These are phyloP conservation scores for Vanessa atalanta DNA, from an alignment of 1,140 invertebrate genomes.

Conservation along the genomic window DNA sequence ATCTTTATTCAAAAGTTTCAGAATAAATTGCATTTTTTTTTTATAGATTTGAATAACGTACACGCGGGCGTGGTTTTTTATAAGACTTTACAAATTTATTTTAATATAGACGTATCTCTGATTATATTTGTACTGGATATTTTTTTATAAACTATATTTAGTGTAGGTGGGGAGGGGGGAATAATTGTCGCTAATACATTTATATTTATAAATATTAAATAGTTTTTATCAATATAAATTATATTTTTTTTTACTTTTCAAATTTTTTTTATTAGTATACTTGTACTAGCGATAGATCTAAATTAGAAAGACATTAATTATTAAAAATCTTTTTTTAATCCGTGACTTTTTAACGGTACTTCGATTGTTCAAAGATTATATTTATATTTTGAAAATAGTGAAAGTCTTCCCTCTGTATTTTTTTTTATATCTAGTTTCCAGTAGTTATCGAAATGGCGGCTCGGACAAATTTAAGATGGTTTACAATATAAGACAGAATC, in stretches of 20 bases:
- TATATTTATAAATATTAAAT: neutral
- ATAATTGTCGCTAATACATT: neutral
- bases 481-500: neutral
- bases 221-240: neutral
- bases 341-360: neutral
- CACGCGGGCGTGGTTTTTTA: neutral
- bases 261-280: neutral
- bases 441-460: neutral
- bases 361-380: neutral
- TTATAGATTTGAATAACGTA: neutral
- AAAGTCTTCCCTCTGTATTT: neutral
- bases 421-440: neutral
- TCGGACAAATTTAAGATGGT: neutral
- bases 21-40: no score
- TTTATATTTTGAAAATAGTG: neutral
- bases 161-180: neutral
- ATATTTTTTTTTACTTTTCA: neutral
- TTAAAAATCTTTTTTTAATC: neutral
- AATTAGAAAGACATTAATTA: neutral
- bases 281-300: neutral
- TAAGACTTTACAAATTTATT: conserved; percentile 6
- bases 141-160: neutral
- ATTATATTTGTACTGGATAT: neutral
- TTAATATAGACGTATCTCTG: neutral
- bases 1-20: no score